Base-by-base conservation (phyloP, 2,113 vertebrate genomes). In the Sinocyclocheilus maitianheensis region DNA sequence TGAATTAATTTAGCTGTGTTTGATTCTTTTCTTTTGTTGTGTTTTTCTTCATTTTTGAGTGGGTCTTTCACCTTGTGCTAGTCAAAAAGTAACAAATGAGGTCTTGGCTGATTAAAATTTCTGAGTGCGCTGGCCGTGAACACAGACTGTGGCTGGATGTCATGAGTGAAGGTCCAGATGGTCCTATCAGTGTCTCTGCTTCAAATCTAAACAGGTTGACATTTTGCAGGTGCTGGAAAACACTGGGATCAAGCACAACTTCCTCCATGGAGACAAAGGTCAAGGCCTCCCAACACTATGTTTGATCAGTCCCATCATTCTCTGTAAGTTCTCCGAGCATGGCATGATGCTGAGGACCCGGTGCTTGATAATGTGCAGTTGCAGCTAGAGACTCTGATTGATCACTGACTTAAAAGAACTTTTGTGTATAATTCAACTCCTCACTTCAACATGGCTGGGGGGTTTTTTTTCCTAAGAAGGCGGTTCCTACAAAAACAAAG, bases 171-270 rank as follows among this genome's bases (percentile, higher is more conserved):
- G 89, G 87, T 89, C 89, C 91, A 94, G 94, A 94, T 94, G 95
- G 91, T 86, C 88, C 92, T 91, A 93, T 94, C 93, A 90, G 92
- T 4, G 24, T 87, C 90, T 89, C 90, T 82, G 89, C 86, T 92
- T 88, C 89, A 91, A 95, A 94, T 96, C 93, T 94, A 96, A 96
- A 96, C 95, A 96, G 65, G 87, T 85, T 95, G 95, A 97, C 94
- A 90, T 91, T 94, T 93, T 95, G 94, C 96, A 97, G 96, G 96
- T 97, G 96, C 95, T 95, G 89, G 82, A 86, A 95, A 95, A 94
- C 95, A 95, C 95, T 94, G 95, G 92, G 93, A 91, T 91, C 90
- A 90, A 95, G 94, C 94, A 90, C 87, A 91, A 94, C 94, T 96
- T 96, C 94, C 95, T 96, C 92, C 94, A 92, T 88, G 93, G 90